These are phyloP conservation scores for Cinclus cinclus DNA, from an alignment of 2,113 vertebrate species.

Conservation along the genomic window DNA sequence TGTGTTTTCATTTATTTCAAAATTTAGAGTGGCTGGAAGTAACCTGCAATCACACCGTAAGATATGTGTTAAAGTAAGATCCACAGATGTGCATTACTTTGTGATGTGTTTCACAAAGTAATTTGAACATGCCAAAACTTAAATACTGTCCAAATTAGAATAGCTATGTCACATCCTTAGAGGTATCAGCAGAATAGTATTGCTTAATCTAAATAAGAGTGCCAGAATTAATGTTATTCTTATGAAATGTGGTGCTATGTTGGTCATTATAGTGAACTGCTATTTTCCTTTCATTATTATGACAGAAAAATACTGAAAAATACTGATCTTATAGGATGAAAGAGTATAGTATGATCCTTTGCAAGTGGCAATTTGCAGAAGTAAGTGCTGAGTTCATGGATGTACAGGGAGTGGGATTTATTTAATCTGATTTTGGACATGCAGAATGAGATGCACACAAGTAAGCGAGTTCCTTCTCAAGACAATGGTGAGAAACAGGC, in stretches of 20 bases:
- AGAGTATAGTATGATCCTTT: background rate
- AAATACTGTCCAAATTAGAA: background rate
- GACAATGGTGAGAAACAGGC: background rate
- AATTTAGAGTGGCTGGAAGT: background rate
- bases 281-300: slow-evolving; percentile 33
- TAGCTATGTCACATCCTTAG: background rate
- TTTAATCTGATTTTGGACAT: background rate
- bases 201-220: background rate
- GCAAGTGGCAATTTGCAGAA: slow-evolving; percentile 11
- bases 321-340: background rate
- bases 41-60: background rate
- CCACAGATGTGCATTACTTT: background rate
- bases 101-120: background rate
- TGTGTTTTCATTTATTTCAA: background rate
- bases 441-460: background rate
- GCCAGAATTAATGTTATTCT: background rate
- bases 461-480: background rate
- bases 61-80: background rate
- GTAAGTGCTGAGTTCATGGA: background rate
- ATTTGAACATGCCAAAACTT: background rate
- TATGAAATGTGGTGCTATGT: background rate
- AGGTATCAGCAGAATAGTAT: background rate
- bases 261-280: slow-evolving; percentile 35
- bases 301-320: slow-evolving; percentile 1
- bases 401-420: background rate